Conservation (phyloP, 30 jellyfish, hydroid and myxozoan species). For the Clytia hemisphaerica region DNA sequence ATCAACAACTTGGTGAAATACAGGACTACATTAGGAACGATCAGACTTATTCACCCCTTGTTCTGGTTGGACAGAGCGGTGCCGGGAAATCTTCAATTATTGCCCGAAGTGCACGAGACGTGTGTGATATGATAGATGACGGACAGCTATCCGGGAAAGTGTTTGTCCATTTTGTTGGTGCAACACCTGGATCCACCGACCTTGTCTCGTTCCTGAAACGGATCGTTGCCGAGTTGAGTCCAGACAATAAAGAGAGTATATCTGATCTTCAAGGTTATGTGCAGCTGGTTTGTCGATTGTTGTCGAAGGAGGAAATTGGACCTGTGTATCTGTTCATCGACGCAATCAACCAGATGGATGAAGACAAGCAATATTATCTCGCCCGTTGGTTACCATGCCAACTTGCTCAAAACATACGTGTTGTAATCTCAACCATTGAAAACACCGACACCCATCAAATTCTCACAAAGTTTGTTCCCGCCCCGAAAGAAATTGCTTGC, state of each 20-base stretch:
- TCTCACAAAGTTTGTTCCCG: not conserved
- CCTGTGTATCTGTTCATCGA: constrained; percentile 24
- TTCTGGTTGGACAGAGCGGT: constrained; percentile 19
- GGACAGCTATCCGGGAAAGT: constrained; percentile 10
- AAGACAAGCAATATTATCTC: constrained; percentile 12
- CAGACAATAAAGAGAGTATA: constrained; percentile 18
- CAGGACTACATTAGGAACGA: constrained; percentile 11
- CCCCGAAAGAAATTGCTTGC: constrained; percentile 16
- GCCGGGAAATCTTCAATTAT: constrained; percentile 26
- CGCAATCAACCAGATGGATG: constrained; percentile 39
- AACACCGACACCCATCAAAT: constrained; percentile 24
- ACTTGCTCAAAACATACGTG: constrained; percentile 18
- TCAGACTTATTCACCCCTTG: constrained; percentile 2
- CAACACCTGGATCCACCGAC: constrained; percentile 35
- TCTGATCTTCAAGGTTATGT: constrained; percentile 9
- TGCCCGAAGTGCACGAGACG: constrained; percentile 20
- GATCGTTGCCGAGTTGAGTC: constrained; percentile 9
- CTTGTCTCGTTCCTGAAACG: constrained; percentile 19
- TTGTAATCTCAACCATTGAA: constrained; percentile 28
- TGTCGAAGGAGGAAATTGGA: constrained; percentile 8
- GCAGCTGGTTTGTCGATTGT: not conserved
- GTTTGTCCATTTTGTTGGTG: constrained; percentile 28
- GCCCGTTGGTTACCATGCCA: constrained; percentile 20
- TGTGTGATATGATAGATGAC: not conserved
- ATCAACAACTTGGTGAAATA: not conserved